Evolutionary conservation across 2,797 vertebrate species (phyloP).

Genomic region (Sebastes taczanowskii): DNA sequence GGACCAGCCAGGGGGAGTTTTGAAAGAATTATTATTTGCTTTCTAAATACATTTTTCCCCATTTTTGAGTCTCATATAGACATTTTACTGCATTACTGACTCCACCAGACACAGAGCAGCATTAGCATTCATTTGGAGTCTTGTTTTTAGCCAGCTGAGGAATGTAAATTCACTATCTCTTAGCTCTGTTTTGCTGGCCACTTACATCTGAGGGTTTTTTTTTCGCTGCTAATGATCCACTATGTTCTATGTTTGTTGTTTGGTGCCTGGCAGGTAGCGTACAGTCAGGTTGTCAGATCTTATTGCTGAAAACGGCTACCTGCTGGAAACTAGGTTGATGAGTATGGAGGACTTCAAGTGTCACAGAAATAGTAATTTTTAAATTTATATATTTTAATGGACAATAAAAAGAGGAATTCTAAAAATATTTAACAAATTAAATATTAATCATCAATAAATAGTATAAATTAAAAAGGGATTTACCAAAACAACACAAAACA

Average conservation of each 20-base stretch:
- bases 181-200: background rate
- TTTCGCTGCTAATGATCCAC: background rate
- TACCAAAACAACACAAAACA: too few species aligned
- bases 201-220: background rate
- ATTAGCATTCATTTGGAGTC: background rate
- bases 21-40: background rate
- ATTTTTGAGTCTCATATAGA: background rate
- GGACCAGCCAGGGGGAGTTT: background rate
- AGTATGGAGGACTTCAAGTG: background rate
- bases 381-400: too few species aligned
- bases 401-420: accelerated
- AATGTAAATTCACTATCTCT: background rate
- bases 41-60: background rate
- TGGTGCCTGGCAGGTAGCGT: background rate
- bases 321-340: background rate
- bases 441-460: too few species aligned
- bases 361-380: too few species aligned
- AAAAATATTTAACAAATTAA: too few species aligned
- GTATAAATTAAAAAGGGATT: too few species aligned
- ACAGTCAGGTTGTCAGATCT: background rate
- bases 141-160: background rate
- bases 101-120: background rate
- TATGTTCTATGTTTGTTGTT: background rate
- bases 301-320: background rate
- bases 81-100: background rate